A percentile compares a stretch with the other conserved stretches of the same genome.
These are phyloP conservation scores for Pollimyrus isidori DNA, from an alignment of 2,113 vertebrate species.

Conservation along the genomic window DNA sequence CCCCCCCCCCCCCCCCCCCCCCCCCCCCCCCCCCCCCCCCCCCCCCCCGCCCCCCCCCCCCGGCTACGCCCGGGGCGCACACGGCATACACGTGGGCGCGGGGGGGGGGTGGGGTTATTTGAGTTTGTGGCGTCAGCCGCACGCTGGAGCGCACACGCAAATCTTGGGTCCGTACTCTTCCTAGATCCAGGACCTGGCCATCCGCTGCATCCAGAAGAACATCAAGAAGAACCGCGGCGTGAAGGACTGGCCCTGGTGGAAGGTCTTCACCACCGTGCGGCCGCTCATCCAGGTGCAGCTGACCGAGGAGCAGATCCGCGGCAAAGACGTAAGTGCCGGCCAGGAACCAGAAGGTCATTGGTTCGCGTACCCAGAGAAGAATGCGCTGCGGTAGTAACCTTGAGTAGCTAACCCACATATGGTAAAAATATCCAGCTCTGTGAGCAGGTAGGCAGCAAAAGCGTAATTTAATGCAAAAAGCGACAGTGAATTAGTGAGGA, in stretches of 20 bases:
- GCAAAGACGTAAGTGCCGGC: conserved; percentile 75
- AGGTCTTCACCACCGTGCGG: conserved; percentile 83
- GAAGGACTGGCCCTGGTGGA: conserved; percentile 95
- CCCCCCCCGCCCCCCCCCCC: no score
- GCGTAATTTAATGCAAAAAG: neutral
- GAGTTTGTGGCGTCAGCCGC: neutral
- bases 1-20: no score
- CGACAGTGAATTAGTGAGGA: neutral
- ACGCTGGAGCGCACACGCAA: neutral
- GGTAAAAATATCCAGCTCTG: neutral
- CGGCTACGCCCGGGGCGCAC: no score
- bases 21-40: no score
- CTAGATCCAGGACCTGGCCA: conserved; percentile 92
- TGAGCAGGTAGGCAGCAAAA: neutral
- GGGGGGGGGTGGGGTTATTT: neutral
- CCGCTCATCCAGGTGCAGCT: conserved; percentile 93
- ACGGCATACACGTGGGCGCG: neutral
- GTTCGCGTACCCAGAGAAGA: neutral
- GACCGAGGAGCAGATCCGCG: conserved; percentile 88
- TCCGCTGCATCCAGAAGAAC: conserved; percentile 97
- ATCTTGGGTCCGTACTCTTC: neutral
- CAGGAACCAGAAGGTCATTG: neutral
- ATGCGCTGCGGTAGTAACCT: neutral
- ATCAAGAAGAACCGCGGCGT: conserved; percentile 94
- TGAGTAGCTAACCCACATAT: neutral